Percentiles rank a stretch among this genome's conserved stretches.
These are phyloP conservation scores for Alviniconcha marisindica DNA, from an alignment of 1,140 invertebrate genomes.

Conservation along the genomic window DNA sequence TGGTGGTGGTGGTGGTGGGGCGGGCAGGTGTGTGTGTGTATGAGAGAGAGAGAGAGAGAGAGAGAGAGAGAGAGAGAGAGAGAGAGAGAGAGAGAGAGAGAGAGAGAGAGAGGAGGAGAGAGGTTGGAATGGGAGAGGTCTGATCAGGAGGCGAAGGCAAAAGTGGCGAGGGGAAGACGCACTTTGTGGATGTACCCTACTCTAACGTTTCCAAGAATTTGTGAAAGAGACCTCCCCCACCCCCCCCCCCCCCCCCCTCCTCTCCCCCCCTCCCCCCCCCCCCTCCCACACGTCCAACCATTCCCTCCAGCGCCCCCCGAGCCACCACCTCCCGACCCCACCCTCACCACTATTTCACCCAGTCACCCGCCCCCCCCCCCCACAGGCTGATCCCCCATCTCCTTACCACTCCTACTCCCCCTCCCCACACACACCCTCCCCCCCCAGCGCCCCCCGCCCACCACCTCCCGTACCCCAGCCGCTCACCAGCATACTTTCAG, in stretches of 20 bases:
- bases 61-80: too few relatives aligned
- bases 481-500: neutral
- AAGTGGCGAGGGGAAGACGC: neutral
- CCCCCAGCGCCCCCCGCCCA: neutral
- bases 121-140: neutral
- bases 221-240: neutral
- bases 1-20: too few relatives aligned
- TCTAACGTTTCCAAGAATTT: neutral
- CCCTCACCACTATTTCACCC: too few relatives aligned
- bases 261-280: neutral
- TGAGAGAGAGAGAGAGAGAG: too few relatives aligned
- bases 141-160: neutral
- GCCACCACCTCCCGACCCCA: too few relatives aligned
- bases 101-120: slow-evolving; percentile 12
- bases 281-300: too few relatives aligned
- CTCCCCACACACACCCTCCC: neutral
- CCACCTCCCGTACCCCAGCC: neutral
- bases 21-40: too few relatives aligned
- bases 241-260: neutral
- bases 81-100: neutral
- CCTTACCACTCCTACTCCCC: neutral
- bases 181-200: neutral
- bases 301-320: too few relatives aligned
- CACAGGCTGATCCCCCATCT: neutral
- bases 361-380: neutral